Evolutionary conservation across 2,888 invertebrate genomes (phyloP).

Genomic region (Euzetes globulus): DNA sequence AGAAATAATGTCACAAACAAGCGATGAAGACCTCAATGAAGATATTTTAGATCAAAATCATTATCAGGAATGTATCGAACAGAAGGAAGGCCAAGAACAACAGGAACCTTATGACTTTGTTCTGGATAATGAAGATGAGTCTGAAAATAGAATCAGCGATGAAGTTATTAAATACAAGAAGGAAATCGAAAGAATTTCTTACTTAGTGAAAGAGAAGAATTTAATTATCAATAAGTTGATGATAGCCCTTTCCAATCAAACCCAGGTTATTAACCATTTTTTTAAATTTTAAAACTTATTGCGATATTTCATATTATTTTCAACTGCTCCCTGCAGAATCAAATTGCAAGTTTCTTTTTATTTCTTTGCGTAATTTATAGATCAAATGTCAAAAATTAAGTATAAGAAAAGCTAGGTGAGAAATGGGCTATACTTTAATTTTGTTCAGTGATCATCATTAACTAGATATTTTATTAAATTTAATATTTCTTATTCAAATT

Average conservation of each 20-base stretch:
- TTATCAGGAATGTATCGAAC: not conserved
- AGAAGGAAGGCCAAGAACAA: not conserved
- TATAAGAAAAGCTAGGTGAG: too few relatives aligned
- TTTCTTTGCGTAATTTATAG: too few relatives aligned
- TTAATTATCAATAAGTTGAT: not conserved
- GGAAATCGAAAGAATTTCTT: not conserved
- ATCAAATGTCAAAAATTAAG: too few relatives aligned
- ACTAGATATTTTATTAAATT: too few relatives aligned
- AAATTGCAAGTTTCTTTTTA: too few relatives aligned
- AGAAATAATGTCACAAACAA: not conserved
- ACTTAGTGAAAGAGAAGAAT: slow-evolving; percentile 6
- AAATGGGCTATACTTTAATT: too few relatives aligned
- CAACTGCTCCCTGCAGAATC: too few relatives aligned
- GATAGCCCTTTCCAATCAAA: not conserved
- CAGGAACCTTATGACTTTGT: not conserved
- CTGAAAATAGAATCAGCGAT: not conserved
- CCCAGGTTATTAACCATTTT: not conserved
- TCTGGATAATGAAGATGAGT: not conserved
- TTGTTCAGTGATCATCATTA: too few relatives aligned
- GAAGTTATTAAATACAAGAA: not conserved
- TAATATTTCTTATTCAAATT: too few relatives aligned
- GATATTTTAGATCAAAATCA: not conserved
- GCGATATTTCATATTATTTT: too few relatives aligned
- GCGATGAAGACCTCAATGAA: not conserved
- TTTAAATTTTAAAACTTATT: too few relatives aligned